phyloP scores from a whole-genome alignment of 2,113 vertebrate genomes.

The Oreochromis tanganicae region DNA sequence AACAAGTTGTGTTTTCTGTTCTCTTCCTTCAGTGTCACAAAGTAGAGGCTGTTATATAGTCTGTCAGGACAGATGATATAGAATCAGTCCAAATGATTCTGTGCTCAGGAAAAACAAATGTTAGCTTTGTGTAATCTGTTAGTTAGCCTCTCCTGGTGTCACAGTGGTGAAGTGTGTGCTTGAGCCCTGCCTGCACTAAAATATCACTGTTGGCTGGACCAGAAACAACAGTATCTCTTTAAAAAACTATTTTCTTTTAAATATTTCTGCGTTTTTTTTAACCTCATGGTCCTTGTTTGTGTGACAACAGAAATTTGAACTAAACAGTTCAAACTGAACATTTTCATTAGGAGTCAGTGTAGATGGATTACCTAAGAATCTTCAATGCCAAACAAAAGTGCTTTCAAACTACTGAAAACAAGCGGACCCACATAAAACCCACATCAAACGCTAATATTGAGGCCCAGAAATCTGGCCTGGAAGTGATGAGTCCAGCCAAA shows the following conservation, averaged over 20 bases:
- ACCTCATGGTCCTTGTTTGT: not conserved
- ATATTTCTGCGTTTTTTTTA: rapidly evolving
- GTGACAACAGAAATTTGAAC: not conserved
- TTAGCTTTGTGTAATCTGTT: too few species aligned
- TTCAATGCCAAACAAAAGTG: not conserved
- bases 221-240: not conserved
- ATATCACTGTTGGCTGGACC: rapidly evolving
- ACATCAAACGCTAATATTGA: not conserved
- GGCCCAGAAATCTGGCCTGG: not conserved
- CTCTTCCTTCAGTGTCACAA: not conserved
- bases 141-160: not conserved
- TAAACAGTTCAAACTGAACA: not conserved
- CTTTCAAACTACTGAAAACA: constrained; percentile 47
- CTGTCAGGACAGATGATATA: not conserved
- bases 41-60: not conserved
- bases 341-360: not conserved
- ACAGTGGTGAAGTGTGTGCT: not conserved
- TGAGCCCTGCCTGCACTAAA: not conserved
- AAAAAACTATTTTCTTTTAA: not conserved
- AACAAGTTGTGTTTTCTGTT: not conserved
- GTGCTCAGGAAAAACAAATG: not conserved
- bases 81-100: not conserved
- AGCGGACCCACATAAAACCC: not conserved
- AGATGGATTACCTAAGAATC: not conserved
- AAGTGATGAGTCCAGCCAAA: not conserved